Evolutionary conservation across 2,113 vertebrate species (phyloP), one percentile per base, ranked within the genome.

Genomic region (Pipra filicauda): DNA sequence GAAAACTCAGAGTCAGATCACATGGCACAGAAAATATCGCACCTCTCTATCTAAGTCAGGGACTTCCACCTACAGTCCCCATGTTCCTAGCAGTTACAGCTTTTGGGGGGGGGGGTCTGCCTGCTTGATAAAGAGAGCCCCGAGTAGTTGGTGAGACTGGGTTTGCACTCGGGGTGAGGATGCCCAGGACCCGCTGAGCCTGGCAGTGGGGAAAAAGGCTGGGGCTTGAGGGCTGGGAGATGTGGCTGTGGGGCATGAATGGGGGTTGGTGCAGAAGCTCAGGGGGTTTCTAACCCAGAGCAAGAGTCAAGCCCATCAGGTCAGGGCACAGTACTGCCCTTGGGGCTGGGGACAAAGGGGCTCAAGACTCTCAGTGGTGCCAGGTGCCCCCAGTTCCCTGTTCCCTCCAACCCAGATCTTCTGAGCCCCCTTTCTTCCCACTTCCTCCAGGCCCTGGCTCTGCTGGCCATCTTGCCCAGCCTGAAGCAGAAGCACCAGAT

Each of bases 61-160:
- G 37, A n/a, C 7, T 61, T 21, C 7, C 10, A 16, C 37, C 6
- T 17, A 21, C 23, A 28, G 7, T 7, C 28, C 37, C 28, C 0
- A 0, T 48, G 20, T 12, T 61, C 28, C 61, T 30, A 39, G 9
- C 26, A 39, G 3, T 12, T 41, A 21, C 7, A 11, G 20, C 39
- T 89, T 75, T 61, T n/a, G n/a, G 87, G 20, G 52, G 19, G 28
- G 13, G 26, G 39, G 39, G 39, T 23, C 39, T 73, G 0, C 2
- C 3, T 5, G 15, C 19, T 59, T 30, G 26, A 13, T 39, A 33
- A 46, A 66, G 46, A 46, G 37, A 24, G 33, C 15, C 12, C 15
- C 22, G 10, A 8, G 20, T 10, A 20, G 7, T 8, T 61, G 39
- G 33, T 26, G 23, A 46, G 28, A 11, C 52, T 46, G 22, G 5